These are phyloP conservation scores for Chaenogobius annularis DNA, from an alignment of 2,113 vertebrate genomes.

Conservation along the genomic window DNA sequence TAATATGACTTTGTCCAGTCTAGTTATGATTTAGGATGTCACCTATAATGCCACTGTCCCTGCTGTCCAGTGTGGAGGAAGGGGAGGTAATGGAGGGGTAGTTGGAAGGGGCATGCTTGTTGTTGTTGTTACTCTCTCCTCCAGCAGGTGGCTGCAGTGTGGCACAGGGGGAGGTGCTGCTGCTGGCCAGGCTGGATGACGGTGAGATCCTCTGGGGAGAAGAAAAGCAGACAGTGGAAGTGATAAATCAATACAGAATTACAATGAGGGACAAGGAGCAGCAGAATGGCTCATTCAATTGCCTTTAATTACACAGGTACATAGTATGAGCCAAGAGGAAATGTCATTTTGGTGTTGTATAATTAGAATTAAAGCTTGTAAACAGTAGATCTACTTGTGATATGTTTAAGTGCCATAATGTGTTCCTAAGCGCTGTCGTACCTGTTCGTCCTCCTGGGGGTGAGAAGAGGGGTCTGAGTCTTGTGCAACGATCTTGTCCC, in stretches of 20 bases:
- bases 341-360: background rate
- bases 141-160: slow-evolving; percentile 81
- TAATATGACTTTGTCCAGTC: no score
- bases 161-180: slow-evolving; percentile 89
- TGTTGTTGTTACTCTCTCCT: slow-evolving; percentile 77
- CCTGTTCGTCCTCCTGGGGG: slow-evolving; percentile 78
- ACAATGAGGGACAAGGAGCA: background rate
- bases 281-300: background rate
- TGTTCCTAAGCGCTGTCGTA: background rate
- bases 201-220: slow-evolving; percentile 88
- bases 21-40: slow-evolving; percentile 21
- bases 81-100: slow-evolving; percentile 88
- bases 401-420: no score
- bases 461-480: slow-evolving; percentile 81
- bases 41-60: slow-evolving; percentile 97
- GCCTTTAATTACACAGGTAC: background rate
- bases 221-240: slow-evolving; percentile 42
- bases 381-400: background rate
- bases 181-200: slow-evolving; percentile 92
- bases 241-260: slow-evolving; percentile 4
- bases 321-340: background rate
- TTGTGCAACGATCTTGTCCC: slow-evolving; percentile 86
- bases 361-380: background rate
- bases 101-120: slow-evolving; percentile 67
- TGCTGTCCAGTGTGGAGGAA: slow-evolving; percentile 93